These are phyloP conservation scores for Dynastes maya DNA, from an alignment of 2,888 invertebrate species.

Conservation along the genomic window DNA sequence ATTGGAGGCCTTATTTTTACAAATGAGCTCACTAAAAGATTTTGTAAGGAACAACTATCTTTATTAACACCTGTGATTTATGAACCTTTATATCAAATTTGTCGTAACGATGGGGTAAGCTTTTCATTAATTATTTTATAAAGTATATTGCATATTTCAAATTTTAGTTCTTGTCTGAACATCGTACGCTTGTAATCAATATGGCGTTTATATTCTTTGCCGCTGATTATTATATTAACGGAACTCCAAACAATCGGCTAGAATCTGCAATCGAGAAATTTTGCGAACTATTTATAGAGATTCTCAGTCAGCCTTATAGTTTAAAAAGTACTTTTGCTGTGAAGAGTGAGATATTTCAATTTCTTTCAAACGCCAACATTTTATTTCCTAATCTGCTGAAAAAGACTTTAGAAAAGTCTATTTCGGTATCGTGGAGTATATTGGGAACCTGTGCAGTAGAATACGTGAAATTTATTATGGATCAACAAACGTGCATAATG, in stretches of 20 bases:
- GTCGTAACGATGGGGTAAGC: slow-evolving; percentile 48
- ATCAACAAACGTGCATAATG: slow-evolving; percentile 49
- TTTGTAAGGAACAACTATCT: slow-evolving; percentile 42
- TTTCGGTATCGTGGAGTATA: slow-evolving; percentile 55
- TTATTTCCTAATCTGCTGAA: slow-evolving; percentile 50
- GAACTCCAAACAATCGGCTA: slow-evolving; percentile 1
- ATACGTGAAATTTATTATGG: slow-evolving; percentile 53
- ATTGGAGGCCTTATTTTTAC: slow-evolving; percentile 53
- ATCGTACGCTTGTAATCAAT: slow-evolving; percentile 49
- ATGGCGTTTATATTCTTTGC: slow-evolving; percentile 42
- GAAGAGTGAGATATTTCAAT: slow-evolving; percentile 53
- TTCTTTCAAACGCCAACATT: slow-evolving; percentile 47
- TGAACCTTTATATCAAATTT: slow-evolving; percentile 50
- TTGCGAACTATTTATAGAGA: slow-evolving; percentile 51
- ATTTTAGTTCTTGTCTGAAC: slow-evolving; percentile 42
- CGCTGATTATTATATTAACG: slow-evolving; percentile 41
- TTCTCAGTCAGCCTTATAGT: slow-evolving; percentile 54
- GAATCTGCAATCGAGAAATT: slow-evolving; percentile 46
- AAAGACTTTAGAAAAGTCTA: slow-evolving; percentile 49
- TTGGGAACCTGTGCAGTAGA: slow-evolving; percentile 52
- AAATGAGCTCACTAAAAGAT: slow-evolving; percentile 52
- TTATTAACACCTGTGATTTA: slow-evolving; percentile 48
- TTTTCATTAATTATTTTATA: neutral
- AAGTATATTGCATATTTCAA: neutral
- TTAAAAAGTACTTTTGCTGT: slow-evolving; percentile 54